Base-by-base conservation (phyloP, 2,113 vertebrate genomes). In the Echinops telfairi region DNA sequence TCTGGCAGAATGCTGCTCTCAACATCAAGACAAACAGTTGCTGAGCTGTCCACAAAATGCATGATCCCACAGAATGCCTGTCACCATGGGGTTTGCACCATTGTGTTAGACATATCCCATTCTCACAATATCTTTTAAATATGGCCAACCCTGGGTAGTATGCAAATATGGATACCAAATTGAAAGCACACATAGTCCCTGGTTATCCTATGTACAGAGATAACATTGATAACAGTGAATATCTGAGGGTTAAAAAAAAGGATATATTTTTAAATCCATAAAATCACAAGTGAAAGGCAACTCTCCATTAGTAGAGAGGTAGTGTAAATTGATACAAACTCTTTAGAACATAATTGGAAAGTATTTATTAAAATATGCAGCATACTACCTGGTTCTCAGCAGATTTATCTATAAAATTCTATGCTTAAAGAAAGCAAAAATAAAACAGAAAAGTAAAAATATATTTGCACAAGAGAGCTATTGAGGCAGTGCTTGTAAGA, bases 1-100 rank as follows among this genome's bases (percentile, higher is more conserved):
- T 95, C 94, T 95, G 90, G 93, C 91, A 98, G 97, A 98, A 97
- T 95, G 96, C 91, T 62, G 0, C 88, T 92, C 68, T 95, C 70
- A 95, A 57, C n/a, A 89, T 68, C 89, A 86, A 86, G 36, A 38
- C 40, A 92, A 68, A 83, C 64, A 89, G 64, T 94, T 82, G 36
- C 40, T 78, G 33, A 95, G 68, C 25, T 94, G 15, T 80, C 83
- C 80, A 73, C 40, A 70, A 83, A 89, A 89, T 88, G 3, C 58
- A 60, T 31, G 76, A 78, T 27, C 53, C 29, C n/a, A 90, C 29
- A 92, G 57, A 83, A 87, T 88, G 36, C 4, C 85, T 95, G 36
- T 38, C 60, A 87, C 36, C 31, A 85, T 73, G 73, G 6, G 4
- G 1, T 66, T 95, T 87, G 77, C 1, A 60, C 10, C 11, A 90